Conservation (phyloP, 2,888 invertebrate genomes). For the Tipula confusa region DNA sequence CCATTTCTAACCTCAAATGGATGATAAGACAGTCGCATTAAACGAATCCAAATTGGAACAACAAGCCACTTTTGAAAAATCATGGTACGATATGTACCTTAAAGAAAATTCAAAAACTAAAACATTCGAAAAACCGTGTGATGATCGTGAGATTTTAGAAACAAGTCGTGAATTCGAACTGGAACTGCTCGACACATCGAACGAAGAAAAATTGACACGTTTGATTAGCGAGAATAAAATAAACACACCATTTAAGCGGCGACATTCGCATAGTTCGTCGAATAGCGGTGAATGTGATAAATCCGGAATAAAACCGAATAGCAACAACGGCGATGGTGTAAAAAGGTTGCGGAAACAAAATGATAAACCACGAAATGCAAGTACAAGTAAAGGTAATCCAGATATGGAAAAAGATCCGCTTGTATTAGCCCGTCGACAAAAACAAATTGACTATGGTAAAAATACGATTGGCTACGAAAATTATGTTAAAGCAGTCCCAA, state of each 20-base stretch:
- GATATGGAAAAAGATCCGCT: slow-evolving; percentile 67
- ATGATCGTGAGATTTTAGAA: too few species aligned
- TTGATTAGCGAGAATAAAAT: slow-evolving; percentile 47
- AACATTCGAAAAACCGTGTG: background rate
- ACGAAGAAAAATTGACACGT: slow-evolving; percentile 48
- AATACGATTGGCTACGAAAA: slow-evolving; percentile 82
- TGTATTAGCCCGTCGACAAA: slow-evolving; percentile 73
- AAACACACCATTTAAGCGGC: slow-evolving; percentile 48
- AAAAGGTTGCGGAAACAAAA: background rate
- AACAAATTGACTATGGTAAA: slow-evolving; percentile 93
- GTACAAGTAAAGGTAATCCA: slow-evolving; percentile 37
- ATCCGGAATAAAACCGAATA: background rate
- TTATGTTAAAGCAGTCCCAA: slow-evolving; percentile 64
- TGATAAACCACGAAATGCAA: slow-evolving; percentile 43
- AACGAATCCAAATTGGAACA: background rate
- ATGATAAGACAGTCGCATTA: background rate
- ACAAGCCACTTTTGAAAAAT: background rate
- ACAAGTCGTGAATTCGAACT: background rate
- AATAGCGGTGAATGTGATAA: slow-evolving; percentile 35
- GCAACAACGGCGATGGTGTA: background rate
- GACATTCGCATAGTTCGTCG: slow-evolving; percentile 44
- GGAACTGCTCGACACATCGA: slow-evolving; percentile 36
- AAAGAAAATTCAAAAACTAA: background rate
- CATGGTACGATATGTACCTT: background rate
- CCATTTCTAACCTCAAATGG: background rate